Conservation (phyloP, 2,888 invertebrate genomes). For the Nudaria mundana region DNA sequence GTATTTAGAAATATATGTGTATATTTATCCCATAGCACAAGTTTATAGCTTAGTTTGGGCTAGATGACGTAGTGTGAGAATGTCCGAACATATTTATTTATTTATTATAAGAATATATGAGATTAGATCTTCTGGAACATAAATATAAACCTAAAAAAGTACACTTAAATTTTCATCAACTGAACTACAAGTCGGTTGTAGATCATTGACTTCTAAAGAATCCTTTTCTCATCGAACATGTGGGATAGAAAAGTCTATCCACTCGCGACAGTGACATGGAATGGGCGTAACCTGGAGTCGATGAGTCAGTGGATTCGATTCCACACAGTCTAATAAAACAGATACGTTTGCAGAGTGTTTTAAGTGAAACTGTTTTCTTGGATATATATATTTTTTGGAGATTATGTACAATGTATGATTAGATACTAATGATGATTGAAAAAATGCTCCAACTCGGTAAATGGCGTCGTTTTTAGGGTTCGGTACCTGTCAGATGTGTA, state of each 20-base stretch:
- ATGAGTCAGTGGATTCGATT: slow-evolving; percentile 43
- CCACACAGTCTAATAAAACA: slow-evolving; percentile 41
- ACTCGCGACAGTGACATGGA: slow-evolving; percentile 31
- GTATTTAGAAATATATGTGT: no score
- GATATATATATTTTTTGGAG: background rate
- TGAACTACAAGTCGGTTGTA: background rate
- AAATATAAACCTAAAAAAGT: no score
- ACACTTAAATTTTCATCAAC: background rate
- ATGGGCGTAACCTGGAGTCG: slow-evolving; percentile 36
- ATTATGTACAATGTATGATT: background rate
- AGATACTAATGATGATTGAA: background rate
- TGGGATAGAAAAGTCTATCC: slow-evolving; percentile 27
- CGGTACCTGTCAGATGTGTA: no score
- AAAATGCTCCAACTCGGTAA: no score
- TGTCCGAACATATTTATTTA: no score
- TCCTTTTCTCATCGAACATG: slow-evolving; percentile 25
- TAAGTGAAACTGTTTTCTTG: slow-evolving; percentile 11
- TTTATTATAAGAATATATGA: no score
- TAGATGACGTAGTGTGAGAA: no score
- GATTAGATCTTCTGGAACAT: no score
- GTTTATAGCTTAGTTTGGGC: no score
- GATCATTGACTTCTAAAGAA: background rate
- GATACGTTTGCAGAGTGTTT: slow-evolving; percentile 26
- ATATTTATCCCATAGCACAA: no score
- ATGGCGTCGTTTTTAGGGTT: no score